Conservation (phyloP, 2,888 invertebrate genomes). For the Myathropa florea region DNA sequence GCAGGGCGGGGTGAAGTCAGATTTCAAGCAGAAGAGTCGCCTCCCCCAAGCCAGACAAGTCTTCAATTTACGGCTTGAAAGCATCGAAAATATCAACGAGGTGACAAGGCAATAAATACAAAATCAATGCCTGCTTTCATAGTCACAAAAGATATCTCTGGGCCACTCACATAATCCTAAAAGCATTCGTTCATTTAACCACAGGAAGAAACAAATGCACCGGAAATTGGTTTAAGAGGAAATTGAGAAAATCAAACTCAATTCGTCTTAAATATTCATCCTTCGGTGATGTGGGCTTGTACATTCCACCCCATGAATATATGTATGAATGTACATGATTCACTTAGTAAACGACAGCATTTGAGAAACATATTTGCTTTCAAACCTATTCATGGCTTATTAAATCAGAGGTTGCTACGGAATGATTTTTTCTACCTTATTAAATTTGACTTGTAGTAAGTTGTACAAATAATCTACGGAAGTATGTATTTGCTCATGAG, state of each 20-base stretch:
- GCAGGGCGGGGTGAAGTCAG: no score
- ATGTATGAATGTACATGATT: neutral
- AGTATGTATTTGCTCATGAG: no score
- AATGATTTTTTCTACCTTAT: no score
- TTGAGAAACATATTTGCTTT: neutral
- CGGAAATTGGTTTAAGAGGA: slow-evolving; percentile 56
- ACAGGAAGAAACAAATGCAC: slow-evolving; percentile 50
- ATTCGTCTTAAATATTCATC: neutral
- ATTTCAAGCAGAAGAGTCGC: no score
- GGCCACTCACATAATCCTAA: neutral
- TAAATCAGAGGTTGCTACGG: no score
- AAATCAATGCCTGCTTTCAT: neutral
- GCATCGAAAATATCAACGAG: neutral
- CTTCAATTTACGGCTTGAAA: neutral
- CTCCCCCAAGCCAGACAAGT: neutral
- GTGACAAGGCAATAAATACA: neutral
- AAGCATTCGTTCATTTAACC: neutral
- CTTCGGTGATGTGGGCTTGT: neutral
- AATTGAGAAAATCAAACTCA: slow-evolving; percentile 40
- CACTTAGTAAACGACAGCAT: neutral
- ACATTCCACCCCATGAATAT: neutral
- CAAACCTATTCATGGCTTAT: neutral
- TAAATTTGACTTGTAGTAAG: no score
- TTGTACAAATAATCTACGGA: no score
- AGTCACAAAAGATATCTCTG: neutral